Evolutionary conservation across 2,113 vertebrate species (phyloP), one percentile per base, ranked within the genome.

Genomic region (Felis chaus): DNA sequence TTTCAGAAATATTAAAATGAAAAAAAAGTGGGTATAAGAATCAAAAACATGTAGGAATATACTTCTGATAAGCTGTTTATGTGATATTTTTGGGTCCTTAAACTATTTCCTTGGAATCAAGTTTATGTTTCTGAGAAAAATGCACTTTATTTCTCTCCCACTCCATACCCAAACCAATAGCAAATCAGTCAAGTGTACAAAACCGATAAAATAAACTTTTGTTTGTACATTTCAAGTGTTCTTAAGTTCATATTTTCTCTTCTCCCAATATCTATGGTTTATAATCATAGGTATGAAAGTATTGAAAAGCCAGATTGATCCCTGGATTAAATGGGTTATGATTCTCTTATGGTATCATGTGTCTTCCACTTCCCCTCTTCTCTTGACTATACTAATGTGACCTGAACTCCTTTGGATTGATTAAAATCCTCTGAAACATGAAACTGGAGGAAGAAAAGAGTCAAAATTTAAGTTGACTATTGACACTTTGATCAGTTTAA

Each of bases 401-500:
- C 31, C 68, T 68, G 16, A 83, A 84, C 4, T 48, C 7, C 36
- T 94, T 48, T 84, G 33, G 15, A 25, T 68, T 95, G 50, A 87
- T 36, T 94, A 82, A 76, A 90, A 57, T 87, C 3, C 29, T 92
- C 14, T 65, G 69, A 88, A 88, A 55, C 74, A 65, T 53, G 27
- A 11, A 87, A 63, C 6, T 66, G 13, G 33, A 48, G 8, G 41
- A 69, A 88, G 53, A 92, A 74, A 29, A 61, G 23, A 92, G 39
- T 79, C 55, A 45, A 8, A 69, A 31, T 78, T 91, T 95, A 94
- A 53, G 33, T 33, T 85, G 65, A 68, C 16, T 84, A 31, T 21
- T 88, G 69, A 93, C 15, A 65, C 21, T 76, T 65, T 93, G 65
- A 89, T 91, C 50, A 78, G 48, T 82, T 91, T 55, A 88, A 91